Conservation (phyloP, 2,888 invertebrate species). For the Malthinus flaveolus region DNA sequence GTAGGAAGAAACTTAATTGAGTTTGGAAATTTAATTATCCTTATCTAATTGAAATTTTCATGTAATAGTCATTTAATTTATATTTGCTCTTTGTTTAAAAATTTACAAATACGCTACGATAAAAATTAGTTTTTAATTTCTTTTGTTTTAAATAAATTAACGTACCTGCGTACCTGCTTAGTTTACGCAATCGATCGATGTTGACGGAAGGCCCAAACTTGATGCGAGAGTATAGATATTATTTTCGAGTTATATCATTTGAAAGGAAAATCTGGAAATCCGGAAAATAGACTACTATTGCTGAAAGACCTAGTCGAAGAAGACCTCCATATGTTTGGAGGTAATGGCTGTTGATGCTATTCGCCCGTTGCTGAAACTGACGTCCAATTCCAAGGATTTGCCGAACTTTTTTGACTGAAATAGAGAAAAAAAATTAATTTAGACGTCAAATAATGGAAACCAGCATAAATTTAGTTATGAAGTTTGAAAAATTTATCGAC, state of each 20-base stretch:
- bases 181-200: neutral
- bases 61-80: too few relatives aligned
- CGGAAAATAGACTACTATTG: constrained; percentile 20
- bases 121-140: too few relatives aligned
- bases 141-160: too few relatives aligned
- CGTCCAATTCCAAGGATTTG: constrained; percentile 67
- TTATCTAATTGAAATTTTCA: too few relatives aligned
- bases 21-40: too few relatives aligned
- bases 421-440: constrained; percentile 22
- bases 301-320: constrained; percentile 24
- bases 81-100: too few relatives aligned
- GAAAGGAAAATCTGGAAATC: constrained; percentile 26
- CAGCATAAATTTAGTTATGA: too few relatives aligned
- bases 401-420: constrained; percentile 65
- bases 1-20: too few relatives aligned
- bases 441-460: neutral
- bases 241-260: constrained; percentile 14
- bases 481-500: too few relatives aligned
- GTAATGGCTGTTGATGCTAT: constrained; percentile 62
- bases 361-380: constrained; percentile 67
- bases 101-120: too few relatives aligned
- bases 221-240: neutral
- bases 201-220: neutral
- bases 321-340: constrained; percentile 58
- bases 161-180: neutral